phyloP scores from a whole-genome alignment of 2,113 vertebrate genomes.

The Sceloporus tristichus region DNA sequence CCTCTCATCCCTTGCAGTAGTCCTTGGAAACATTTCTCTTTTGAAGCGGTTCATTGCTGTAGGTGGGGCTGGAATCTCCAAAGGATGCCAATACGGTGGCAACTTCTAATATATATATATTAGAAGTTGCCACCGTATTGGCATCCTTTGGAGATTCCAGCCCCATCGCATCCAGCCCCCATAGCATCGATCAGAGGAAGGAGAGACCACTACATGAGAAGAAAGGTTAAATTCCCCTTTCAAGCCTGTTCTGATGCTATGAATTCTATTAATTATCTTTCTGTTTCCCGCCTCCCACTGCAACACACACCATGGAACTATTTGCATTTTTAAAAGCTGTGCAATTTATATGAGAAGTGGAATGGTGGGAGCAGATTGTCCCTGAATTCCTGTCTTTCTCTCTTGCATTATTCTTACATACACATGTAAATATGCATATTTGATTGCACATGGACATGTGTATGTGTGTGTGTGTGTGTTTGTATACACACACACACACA shows the following conservation, averaged over 20 bases:
- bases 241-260: background rate
- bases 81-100: background rate
- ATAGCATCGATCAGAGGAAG: too few relatives aligned
- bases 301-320: background rate
- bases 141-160: too few relatives aligned
- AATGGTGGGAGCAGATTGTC: background rate
- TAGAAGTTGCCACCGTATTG: too few relatives aligned
- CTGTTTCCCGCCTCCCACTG: too few relatives aligned
- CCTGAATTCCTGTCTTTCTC: background rate
- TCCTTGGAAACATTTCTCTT: background rate
- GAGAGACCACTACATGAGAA: background rate
- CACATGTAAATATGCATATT: too few relatives aligned
- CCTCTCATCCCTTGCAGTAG: background rate
- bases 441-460: too few relatives aligned
- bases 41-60: background rate
- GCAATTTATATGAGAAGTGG: background rate
- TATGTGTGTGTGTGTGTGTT: too few relatives aligned
- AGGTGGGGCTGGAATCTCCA: background rate
- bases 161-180: too few relatives aligned
- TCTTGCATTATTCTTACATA: background rate
- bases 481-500: too few relatives aligned
- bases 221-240: background rate
- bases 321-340: background rate
- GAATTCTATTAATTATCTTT: background rate
- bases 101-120: background rate